Base-by-base conservation (phyloP, 2,888 invertebrate species). In the Epistrophella euchroma region DNA sequence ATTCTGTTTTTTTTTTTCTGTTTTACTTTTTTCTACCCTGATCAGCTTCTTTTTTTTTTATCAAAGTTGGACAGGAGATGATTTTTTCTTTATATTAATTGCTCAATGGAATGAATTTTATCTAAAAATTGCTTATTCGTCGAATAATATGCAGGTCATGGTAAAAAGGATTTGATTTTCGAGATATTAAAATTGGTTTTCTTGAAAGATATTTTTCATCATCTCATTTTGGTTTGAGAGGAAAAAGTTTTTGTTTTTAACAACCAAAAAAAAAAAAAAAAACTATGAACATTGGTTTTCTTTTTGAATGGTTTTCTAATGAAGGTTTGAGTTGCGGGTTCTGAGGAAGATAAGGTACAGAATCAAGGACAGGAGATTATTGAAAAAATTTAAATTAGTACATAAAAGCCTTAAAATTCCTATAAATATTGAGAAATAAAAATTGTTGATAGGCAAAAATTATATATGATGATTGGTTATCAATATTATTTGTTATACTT, bases 31-130 rank as follows among this genome's bases (percentile, higher is more conserved):
- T 50, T 28, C 4, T 22, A 43, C 43, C 64, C 55, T 32, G 64
- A 55, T 52, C 68, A 68, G 35, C 5, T 68, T 50, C 45, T 43
- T 40, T 37, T 50, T 64, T 43, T 40, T 37, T 32, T 40, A 50
- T 50, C 25, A 52, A 28, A 15, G 10, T 28, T 40, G 32, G 37
- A 37, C 35, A 52, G 32, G 40, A 15, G 52, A 52, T 52, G 50
- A 52, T 52, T 52, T 52, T 52, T 25, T 47, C 17, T 68, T 37
- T 37, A 11, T 32, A 19, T 58, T 56, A 58, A 75, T 66, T 75
- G 75, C 28, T 75, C 66, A 75, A 56, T 56, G 66, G n/a, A 68
- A 76, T 76, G 76, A 56, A 76, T 47, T 76, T 68, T 68, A 76
- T 68, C 60, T 35, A 28, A 56, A 58, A 76, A 58, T 75, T 66